phyloP scores from a whole-genome alignment of 2,888 invertebrate genomes.

The Trileptium ribeirensis region DNA sequence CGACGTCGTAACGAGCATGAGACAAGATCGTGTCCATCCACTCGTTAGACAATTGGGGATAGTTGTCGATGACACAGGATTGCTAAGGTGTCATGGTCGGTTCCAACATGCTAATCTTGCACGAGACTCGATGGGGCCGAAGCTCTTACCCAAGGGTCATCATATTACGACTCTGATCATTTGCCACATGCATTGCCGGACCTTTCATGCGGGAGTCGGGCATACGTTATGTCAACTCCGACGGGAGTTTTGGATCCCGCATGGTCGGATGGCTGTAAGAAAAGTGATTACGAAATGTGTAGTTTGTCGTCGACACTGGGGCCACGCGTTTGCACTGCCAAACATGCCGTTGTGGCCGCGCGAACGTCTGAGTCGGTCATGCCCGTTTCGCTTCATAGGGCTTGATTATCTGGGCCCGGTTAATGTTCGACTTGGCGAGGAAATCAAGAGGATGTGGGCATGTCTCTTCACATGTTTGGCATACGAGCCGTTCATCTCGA shows the following conservation, averaged over 20 bases:
- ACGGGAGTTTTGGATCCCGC: no score
- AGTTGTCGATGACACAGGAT: no score
- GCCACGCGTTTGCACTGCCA: slow-evolving; percentile 22
- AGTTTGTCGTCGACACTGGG: slow-evolving; percentile 11
- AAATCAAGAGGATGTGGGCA: slow-evolving; percentile 4
- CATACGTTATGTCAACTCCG: not conserved
- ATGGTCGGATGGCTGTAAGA: no score
- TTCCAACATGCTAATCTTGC: no score
- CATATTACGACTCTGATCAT: no score
- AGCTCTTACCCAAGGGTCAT: no score
- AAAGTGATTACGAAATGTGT: slow-evolving; percentile 4
- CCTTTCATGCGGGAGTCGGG: slow-evolving; percentile 15
- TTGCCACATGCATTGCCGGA: no score
- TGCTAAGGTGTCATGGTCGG: no score
- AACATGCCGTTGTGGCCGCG: slow-evolving; percentile 7
- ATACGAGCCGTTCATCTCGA: slow-evolving; percentile 24
- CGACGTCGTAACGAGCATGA: no score
- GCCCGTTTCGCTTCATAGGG: slow-evolving; percentile 3
- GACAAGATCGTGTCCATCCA: no score
- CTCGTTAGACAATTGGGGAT: no score
- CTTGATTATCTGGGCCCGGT: slow-evolving; percentile 6
- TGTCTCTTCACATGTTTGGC: slow-evolving; percentile 21
- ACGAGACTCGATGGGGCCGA: no score
- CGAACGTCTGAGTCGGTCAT: not conserved
- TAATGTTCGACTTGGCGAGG: not conserved